These are phyloP conservation scores for Erpobdella octoculata DNA, from an alignment of 2,888 invertebrate species.

Conservation along the genomic window DNA sequence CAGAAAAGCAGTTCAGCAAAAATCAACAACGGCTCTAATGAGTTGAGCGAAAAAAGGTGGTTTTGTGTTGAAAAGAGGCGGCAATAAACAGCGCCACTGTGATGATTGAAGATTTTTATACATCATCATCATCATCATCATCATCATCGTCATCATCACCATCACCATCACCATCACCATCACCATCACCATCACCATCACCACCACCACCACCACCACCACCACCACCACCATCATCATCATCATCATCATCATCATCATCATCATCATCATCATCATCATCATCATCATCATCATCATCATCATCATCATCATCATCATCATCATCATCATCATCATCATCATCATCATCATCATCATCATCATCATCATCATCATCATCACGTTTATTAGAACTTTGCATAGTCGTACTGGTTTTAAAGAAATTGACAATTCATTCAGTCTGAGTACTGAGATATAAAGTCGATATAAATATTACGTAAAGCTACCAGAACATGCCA, in stretches of 20 bases:
- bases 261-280: constrained; percentile 20
- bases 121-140: constrained; percentile 11
- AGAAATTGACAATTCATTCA: too few relatives aligned
- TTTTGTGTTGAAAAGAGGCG: too few relatives aligned
- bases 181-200: constrained; percentile 9
- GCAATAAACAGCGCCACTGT: too few relatives aligned
- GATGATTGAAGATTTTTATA: too few relatives aligned
- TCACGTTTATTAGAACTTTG: constrained; percentile 13
- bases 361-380: constrained; percentile 12
- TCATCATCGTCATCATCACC: constrained; percentile 22
- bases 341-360: constrained; percentile 28
- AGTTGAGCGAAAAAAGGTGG: too few relatives aligned
- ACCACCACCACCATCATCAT: constrained; percentile 19
- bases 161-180: constrained; percentile 26
- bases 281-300: constrained; percentile 25
- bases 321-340: constrained; percentile 25
- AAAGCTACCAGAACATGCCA: too few relatives aligned
- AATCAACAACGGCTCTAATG: too few relatives aligned
- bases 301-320: constrained; percentile 28
- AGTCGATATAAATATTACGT: too few relatives aligned
- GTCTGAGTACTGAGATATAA: too few relatives aligned
- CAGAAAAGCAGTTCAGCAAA: too few relatives aligned
- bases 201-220: not conserved
- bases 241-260: constrained; percentile 14
- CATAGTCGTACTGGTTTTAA: too few relatives aligned